Base-by-base conservation (phyloP, 2,888 invertebrate species). In the Drosophila seclusa region DNA sequence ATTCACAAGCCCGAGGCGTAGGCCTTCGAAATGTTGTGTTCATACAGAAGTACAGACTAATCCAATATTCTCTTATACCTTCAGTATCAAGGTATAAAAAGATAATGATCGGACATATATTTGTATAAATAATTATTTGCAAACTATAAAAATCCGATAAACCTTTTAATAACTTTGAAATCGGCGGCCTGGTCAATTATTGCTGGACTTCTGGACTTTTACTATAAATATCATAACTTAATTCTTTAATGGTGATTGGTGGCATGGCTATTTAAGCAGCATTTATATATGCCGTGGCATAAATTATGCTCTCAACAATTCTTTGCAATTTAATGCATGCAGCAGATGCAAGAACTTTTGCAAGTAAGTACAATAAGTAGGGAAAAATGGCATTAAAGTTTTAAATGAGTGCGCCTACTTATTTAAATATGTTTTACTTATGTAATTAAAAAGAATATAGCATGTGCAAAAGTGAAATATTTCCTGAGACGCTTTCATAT, bases 291-390 rank as follows among this genome's bases (percentile, higher is more conserved):
- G 79, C 40, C 58, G 38, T 31, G 54, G 65, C 74, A 76, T 81
- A 83, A 86, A 77, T 86, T 85, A 87, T 80, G 78, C 71, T 63
- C 48, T 59, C 73, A 66, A 74, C 75, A 73, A 76, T 78, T 87
- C 72, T 73, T 76, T 77, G 76, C 84, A 81, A 77, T 74, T 75
- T 86, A 71, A 83, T 86, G 86, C 84, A 85, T 80, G 86, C 73
- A 85, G 45, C 48, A 27, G 36, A 4, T 61, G 24, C 18, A 61
- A 71, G 68, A 61, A 69, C 58, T 76, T 76, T 76, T 78, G 67
- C 73, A 68, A 68, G 63, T 66, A 78, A 67, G 69, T 48, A 69
- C 45, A 77, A 68, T 58, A 67, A 61, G 40, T 31, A 36, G 29
- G 29, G 16, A 21, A 31, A 76, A 79, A 69, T 66, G 49, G 50